These are phyloP conservation scores for Psittacula derbiana DNA, from an alignment of 2,797 vertebrate species.

Conservation along the genomic window DNA sequence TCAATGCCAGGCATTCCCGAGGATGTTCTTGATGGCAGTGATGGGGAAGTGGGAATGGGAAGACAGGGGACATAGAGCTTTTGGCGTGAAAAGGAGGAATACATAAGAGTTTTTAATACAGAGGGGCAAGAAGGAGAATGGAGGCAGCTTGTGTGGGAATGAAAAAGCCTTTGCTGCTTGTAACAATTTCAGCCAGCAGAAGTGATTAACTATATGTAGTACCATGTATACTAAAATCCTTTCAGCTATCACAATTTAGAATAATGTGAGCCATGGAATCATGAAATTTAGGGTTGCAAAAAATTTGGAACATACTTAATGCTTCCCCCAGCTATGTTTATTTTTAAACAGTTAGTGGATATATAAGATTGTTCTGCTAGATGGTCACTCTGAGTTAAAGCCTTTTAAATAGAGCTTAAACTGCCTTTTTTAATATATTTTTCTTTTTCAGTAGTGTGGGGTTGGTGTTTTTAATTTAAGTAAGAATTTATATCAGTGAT, in stretches of 20 bases:
- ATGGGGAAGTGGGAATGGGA: neutral
- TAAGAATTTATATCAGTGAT: neutral
- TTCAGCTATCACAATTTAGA: neutral
- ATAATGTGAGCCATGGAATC: neutral
- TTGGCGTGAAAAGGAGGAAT: neutral
- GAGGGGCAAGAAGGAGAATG: neutral
- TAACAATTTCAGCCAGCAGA: neutral
- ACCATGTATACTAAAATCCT: neutral
- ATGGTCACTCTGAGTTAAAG: neutral
- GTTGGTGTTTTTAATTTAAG: neutral
- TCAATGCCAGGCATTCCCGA: neutral
- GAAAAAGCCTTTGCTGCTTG: neutral
- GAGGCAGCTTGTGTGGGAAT: neutral
- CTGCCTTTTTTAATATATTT: neutral
- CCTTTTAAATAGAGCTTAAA: neutral
- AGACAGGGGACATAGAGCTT: neutral
- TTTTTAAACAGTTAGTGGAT: neutral
- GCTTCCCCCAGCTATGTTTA: neutral
- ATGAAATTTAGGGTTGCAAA: neutral
- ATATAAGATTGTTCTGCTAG: neutral
- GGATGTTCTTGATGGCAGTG: neutral
- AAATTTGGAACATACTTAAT: neutral
- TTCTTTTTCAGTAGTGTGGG: neutral
- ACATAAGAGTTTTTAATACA: neutral
- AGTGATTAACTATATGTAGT: neutral